Evolutionary conservation across 2,797 vertebrate genomes (phyloP).

Genomic region (Pterois miles): DNA sequence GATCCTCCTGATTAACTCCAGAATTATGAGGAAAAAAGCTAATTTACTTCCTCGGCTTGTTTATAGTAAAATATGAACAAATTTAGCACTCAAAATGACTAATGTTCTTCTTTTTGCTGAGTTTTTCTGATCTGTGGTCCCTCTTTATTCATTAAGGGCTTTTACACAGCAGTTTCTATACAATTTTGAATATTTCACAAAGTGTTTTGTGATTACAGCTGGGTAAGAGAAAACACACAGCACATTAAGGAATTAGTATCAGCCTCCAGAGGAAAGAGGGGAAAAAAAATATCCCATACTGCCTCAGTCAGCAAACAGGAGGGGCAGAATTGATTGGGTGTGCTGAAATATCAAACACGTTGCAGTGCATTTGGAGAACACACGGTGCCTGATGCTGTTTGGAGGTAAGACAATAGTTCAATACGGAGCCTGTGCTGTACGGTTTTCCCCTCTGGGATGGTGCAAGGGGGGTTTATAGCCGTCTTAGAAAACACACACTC

Average conservation of each 20-base stretch:
- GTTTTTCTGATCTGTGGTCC: conserved; percentile 25
- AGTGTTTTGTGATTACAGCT: conserved; percentile 60
- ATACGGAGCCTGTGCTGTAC: neutral
- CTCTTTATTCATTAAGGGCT: conserved; percentile 32
- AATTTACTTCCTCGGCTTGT: conserved; percentile 29
- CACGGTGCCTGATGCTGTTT: conserved; percentile 30
- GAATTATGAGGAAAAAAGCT: conserved; percentile 37
- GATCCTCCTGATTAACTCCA: conserved; percentile 62
- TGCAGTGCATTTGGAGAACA: conserved; percentile 43
- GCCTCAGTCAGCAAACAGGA: conserved; percentile 64
- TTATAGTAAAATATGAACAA: conserved; percentile 44
- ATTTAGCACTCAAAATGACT: conserved; percentile 22
- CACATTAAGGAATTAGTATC: conserved; percentile 62
- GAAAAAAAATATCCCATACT: conserved; percentile 26
- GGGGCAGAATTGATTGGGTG: conserved; percentile 37
- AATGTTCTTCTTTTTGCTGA: neutral
- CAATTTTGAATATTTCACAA: conserved; percentile 32
- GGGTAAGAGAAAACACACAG: conserved; percentile 49
- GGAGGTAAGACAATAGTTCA: conserved; percentile 46
- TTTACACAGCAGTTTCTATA: conserved; percentile 32
- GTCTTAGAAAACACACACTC: conserved; percentile 43
- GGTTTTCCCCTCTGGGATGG: conserved; percentile 33
- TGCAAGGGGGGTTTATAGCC: neutral
- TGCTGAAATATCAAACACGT: conserved; percentile 49
- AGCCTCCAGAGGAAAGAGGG: conserved; percentile 22